Percentiles rank a stretch among this genome's conserved stretches.
Evolutionary conservation across 2,888 invertebrate species (phyloP).

Genomic region (Lycocerus yunnanus): DNA sequence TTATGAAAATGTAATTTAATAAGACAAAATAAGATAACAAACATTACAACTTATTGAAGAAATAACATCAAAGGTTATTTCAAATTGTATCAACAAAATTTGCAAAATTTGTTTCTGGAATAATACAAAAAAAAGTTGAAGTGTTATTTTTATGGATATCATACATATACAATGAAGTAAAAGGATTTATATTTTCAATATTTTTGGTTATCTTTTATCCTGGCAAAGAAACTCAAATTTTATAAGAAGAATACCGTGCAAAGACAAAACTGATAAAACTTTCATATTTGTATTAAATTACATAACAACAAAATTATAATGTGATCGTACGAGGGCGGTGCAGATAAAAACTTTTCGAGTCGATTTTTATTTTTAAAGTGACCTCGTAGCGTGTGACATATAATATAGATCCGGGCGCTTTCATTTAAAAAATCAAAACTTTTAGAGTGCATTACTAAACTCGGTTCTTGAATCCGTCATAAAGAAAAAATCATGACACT

Average conservation of each 20-base stretch:
- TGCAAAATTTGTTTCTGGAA: background rate
- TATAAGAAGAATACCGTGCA: background rate
- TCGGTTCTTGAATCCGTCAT: background rate
- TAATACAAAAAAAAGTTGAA: background rate
- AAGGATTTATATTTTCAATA: conserved; percentile 3
- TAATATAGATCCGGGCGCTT: background rate
- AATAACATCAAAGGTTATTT: conserved; percentile 3
- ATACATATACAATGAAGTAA: background rate
- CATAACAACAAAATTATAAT: background rate
- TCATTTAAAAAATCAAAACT: background rate
- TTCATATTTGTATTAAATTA: background rate
- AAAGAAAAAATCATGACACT: conserved; percentile 11
- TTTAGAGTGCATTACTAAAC: background rate
- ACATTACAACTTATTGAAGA: background rate
- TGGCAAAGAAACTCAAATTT: background rate
- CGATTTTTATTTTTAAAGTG: background rate
- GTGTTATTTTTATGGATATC: background rate
- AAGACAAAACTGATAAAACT: background rate
- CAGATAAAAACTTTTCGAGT: background rate
- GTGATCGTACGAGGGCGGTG: background rate
- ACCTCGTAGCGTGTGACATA: background rate
- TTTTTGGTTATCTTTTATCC: conserved; percentile 2
- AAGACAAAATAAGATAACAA: background rate
- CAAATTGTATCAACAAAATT: background rate
- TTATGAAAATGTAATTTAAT: background rate